Conservation (phyloP, 2,888 invertebrate species). For the Mesodorylaimus sp. region DNA sequence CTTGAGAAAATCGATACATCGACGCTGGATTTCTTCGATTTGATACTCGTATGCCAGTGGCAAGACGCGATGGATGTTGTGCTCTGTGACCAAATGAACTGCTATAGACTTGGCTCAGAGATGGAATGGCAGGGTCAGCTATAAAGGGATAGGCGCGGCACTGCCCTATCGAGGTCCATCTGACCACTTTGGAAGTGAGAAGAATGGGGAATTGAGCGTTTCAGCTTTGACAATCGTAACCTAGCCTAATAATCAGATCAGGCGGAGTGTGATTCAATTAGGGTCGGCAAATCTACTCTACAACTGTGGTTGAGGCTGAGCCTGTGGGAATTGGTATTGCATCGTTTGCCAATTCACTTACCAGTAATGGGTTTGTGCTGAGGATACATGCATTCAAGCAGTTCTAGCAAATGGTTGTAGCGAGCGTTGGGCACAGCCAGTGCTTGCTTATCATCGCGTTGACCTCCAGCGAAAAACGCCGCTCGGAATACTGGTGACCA, state of each 20-base stretch:
- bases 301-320: no score
- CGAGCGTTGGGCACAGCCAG: constrained; percentile 28
- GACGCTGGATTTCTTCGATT: constrained; percentile 29
- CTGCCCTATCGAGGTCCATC: no score
- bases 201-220: no score
- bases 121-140: not conserved
- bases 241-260: no score
- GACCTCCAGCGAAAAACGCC: not conserved
- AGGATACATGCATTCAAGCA: constrained; percentile 28
- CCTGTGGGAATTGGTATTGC: no score
- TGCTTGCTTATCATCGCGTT: constrained; percentile 18
- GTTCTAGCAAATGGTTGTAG: constrained; percentile 26
- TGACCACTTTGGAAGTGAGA: no score
- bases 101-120: not conserved
- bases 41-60: constrained; percentile 29
- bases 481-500: constrained; percentile 23
- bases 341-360: not conserved
- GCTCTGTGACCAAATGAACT: constrained; percentile 14
- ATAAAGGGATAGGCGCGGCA: no score
- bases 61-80: constrained; percentile 24
- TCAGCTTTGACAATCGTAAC: no score
- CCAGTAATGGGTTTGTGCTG: constrained; percentile 24
- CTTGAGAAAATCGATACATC: constrained; percentile 27
- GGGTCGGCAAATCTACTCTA: no score
- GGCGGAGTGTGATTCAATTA: no score